phyloP scores from a whole-genome alignment of 2,888 invertebrate genomes.

The Pyrochroa serraticornis region DNA sequence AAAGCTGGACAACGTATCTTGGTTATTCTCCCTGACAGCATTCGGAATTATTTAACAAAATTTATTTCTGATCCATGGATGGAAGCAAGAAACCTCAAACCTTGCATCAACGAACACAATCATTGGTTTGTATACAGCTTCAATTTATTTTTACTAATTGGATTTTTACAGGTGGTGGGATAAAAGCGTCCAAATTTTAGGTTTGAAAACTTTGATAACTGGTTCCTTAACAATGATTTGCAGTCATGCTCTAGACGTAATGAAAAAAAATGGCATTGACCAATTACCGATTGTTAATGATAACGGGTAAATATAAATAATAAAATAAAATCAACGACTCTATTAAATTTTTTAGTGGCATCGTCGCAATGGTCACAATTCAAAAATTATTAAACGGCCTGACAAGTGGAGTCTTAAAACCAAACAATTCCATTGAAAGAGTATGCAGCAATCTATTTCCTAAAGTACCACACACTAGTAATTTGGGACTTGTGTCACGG shows the following conservation, averaged over 20 bases:
- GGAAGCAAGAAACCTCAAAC: constrained; percentile 73
- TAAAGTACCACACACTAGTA: constrained; percentile 69
- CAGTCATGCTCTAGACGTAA: constrained; percentile 70
- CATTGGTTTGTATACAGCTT: constrained; percentile 53
- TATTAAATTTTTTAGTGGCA: constrained; percentile 55
- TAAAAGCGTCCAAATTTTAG: constrained; percentile 63
- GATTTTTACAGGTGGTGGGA: constrained; percentile 81
- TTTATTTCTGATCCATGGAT: constrained; percentile 96
- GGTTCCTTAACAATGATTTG: too few relatives aligned
- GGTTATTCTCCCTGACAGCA: constrained; percentile 91
- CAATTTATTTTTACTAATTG: constrained; percentile 17
- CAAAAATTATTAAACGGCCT: constrained; percentile 72
- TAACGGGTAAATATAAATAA: constrained; percentile 56
- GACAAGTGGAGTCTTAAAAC: constrained; percentile 66
- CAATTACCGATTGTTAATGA: constrained; percentile 70
- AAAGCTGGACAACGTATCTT: constrained; percentile 86
- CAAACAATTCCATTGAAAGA: constrained; percentile 68
- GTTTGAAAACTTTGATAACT: constrained; percentile 64
- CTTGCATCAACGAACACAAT: too few relatives aligned
- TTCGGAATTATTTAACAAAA: constrained; percentile 98
- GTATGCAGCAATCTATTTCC: constrained; percentile 75
- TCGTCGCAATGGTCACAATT: constrained; percentile 73
- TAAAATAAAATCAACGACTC: too few relatives aligned
- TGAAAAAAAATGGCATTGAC: constrained; percentile 70
- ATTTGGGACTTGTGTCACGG: constrained; percentile 76